Conservation (phyloP, 53 echinoderm and acorn worm species). For the Hippasteria phrygiana region DNA sequence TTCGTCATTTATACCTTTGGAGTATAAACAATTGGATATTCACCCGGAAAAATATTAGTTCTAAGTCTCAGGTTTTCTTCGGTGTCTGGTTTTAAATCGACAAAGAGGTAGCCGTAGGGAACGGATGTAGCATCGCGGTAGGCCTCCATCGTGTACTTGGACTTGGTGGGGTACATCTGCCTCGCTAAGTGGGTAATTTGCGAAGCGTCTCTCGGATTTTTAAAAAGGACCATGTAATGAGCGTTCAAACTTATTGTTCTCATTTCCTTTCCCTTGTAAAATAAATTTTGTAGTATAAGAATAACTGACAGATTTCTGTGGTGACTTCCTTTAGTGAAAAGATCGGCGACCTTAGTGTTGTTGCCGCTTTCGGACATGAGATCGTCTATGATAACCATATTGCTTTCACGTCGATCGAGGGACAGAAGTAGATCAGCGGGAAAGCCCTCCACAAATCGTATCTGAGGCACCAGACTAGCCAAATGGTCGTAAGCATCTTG, state of each 20-base stretch:
- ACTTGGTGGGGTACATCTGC: conserved; percentile 83
- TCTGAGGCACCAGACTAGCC: conserved; percentile 38
- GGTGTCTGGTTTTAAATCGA: conserved; percentile 80
- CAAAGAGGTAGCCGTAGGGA: conserved; percentile 76
- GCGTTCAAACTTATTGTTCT: conserved; percentile 82
- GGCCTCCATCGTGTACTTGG: conserved; percentile 76
- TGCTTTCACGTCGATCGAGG: conserved; percentile 51
- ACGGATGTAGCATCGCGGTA: conserved; percentile 65
- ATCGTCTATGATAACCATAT: conserved; percentile 80
- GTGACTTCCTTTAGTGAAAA: conserved; percentile 87
- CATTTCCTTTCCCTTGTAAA: conserved; percentile 77
- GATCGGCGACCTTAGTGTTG: conserved; percentile 64
- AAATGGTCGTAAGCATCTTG: conserved; percentile 73
- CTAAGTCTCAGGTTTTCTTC: conserved; percentile 68
- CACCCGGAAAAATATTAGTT: conserved; percentile 73
- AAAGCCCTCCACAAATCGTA: conserved; percentile 78
- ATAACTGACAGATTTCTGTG: conserved; percentile 83
- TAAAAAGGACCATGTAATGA: conserved; percentile 79
- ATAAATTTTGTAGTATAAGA: conserved; percentile 78
- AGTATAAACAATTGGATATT: conserved; percentile 62
- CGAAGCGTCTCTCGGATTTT: conserved; percentile 81
- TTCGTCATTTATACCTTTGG: conserved; percentile 38
- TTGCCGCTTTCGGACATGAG: conserved; percentile 75
- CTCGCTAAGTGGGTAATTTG: conserved; percentile 81
- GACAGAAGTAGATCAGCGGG: conserved; percentile 57